Conservation (phyloP, 1,140 invertebrate species). For the Trichogramma pretiosum region DNA sequence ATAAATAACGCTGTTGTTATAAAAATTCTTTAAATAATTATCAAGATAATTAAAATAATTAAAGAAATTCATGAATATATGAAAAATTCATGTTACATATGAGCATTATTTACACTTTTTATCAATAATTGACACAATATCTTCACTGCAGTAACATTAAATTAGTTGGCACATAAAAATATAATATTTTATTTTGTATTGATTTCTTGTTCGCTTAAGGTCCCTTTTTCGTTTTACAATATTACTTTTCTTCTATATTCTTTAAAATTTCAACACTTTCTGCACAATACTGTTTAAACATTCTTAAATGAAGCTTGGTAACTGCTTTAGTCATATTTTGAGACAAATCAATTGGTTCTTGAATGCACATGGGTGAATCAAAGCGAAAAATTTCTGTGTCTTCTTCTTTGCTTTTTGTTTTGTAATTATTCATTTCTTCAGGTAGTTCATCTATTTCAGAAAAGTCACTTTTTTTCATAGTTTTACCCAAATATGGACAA, state of each 20-base stretch:
- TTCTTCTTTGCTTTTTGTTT: constrained; percentile 1
- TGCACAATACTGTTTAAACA: constrained; percentile 21
- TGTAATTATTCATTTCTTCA: constrained; percentile 17
- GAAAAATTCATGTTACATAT: too few relatives aligned
- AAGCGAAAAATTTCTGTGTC: constrained; percentile 27
- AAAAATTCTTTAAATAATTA: too few relatives aligned
- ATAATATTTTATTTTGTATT: too few relatives aligned
- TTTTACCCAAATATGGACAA: constrained; percentile 40
- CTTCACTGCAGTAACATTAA: too few relatives aligned
- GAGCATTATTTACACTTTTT: too few relatives aligned
- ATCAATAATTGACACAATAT: too few relatives aligned
- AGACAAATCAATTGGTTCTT: constrained; percentile 46
- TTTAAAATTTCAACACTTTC: constrained; percentile 9
- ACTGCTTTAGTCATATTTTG: constrained; percentile 41
- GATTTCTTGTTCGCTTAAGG: too few relatives aligned
- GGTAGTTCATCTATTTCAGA: constrained; percentile 9
- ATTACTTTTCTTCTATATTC: background rate
- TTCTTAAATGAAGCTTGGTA: constrained; percentile 15
- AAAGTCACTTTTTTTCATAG: constrained; percentile 32
- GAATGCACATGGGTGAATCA: constrained; percentile 39
- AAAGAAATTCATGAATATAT: too few relatives aligned
- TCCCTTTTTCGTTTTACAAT: too few relatives aligned
- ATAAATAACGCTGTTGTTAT: too few relatives aligned
- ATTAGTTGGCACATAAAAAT: too few relatives aligned
- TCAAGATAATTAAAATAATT: too few relatives aligned